These are phyloP conservation scores for Rhinogobio ventralis DNA, from an alignment of 2,797 vertebrate genomes.

Conservation along the genomic window DNA sequence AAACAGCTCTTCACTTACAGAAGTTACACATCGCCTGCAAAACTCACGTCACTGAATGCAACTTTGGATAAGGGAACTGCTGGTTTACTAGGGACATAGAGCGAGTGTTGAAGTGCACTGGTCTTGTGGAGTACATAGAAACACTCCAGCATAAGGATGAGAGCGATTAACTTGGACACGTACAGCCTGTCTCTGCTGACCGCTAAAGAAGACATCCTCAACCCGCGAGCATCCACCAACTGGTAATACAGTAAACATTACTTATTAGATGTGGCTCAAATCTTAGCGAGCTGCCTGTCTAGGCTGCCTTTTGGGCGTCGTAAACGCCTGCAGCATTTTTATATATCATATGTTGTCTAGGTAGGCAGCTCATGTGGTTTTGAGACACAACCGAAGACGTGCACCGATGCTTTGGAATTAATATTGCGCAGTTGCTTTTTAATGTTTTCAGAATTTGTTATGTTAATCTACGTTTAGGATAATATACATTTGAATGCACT, in stretches of 20 bases:
- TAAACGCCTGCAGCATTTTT: not conserved
- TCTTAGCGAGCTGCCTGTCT: not conserved
- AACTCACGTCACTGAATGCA: slow-evolving; percentile 40
- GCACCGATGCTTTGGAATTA: not conserved
- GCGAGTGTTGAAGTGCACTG: slow-evolving; percentile 19
- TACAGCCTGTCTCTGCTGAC: slow-evolving; percentile 86
- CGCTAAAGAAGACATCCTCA: slow-evolving; percentile 86
- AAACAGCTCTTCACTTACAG: slow-evolving; percentile 1
- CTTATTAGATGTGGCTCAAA: not conserved
- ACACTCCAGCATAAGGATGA: slow-evolving; percentile 64
- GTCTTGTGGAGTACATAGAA: slow-evolving; percentile 21
- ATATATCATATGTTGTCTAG: not conserved
- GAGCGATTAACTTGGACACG: slow-evolving; percentile 82
- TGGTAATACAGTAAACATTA: slow-evolving; percentile 76
- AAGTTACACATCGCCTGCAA: not conserved
- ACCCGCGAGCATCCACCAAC: slow-evolving; percentile 81
- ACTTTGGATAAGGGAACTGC: slow-evolving; percentile 22
- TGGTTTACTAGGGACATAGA: not conserved
- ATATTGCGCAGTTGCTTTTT: not conserved
- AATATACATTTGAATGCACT: not conserved
- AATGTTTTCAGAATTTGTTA: not conserved
- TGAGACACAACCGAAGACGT: not conserved
- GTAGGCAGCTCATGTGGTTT: not conserved
- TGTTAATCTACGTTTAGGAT: not conserved
- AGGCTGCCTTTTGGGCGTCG: not conserved